phyloP scores from a whole-genome alignment of 2,888 invertebrate species.

The Drosophila prolongata region DNA sequence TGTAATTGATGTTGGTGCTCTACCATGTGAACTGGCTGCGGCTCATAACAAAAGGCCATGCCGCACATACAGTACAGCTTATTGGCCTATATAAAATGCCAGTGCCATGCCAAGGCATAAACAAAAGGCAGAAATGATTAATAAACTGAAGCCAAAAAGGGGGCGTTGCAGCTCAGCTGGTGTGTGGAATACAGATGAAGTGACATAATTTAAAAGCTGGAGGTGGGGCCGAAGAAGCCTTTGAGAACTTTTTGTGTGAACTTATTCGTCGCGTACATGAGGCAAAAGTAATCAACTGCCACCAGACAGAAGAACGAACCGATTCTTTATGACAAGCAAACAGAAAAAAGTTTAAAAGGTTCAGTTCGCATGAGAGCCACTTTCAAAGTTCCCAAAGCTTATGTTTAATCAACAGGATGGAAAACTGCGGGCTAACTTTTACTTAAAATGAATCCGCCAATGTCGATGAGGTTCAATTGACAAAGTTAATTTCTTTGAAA shows the following conservation, averaged over 20 bases:
- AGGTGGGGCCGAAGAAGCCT: conserved; percentile 17
- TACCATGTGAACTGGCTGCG: conserved; percentile 29
- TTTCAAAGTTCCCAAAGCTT: conserved; percentile 22
- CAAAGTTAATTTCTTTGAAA: not conserved
- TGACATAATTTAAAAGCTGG: conserved; percentile 40
- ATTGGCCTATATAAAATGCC: conserved; percentile 59
- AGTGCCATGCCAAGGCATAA: conserved; percentile 24
- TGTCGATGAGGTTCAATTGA: not conserved
- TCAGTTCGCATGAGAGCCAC: conserved; percentile 28
- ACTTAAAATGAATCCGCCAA: conserved; percentile 9
- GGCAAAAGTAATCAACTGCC: conserved; percentile 33
- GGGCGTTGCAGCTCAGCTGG: conserved; percentile 10
- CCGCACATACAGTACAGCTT: conserved; percentile 22
- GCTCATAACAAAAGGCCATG: conserved; percentile 34
- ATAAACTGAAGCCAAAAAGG: conserved; percentile 34
- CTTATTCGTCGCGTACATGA: conserved; percentile 18
- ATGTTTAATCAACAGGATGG: conserved; percentile 8
- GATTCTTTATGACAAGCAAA: conserved; percentile 26
- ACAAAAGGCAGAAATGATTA: conserved; percentile 41
- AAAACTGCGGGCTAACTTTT: conserved; percentile 13
- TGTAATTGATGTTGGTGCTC: conserved; percentile 37
- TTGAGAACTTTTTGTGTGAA: conserved; percentile 39
- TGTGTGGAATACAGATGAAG: conserved; percentile 36
- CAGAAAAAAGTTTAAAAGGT: conserved; percentile 11
- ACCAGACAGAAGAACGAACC: conserved; percentile 4